Base-by-base conservation (phyloP, 2,113 vertebrate genomes). In the Isurus oxyrinchus region DNA sequence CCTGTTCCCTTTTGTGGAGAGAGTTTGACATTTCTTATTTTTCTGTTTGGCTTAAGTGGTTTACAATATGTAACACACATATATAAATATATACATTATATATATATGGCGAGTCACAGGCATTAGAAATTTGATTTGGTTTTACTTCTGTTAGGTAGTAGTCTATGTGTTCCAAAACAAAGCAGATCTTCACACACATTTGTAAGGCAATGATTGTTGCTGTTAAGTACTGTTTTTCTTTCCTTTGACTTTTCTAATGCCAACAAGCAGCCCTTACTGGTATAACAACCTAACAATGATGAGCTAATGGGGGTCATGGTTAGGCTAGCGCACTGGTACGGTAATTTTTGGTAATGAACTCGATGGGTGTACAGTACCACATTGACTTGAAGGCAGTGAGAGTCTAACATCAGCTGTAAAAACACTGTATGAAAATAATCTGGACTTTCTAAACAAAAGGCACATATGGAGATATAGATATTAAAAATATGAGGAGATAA, bases 401-500 rank as follows among this genome's bases (percentile, higher is more conserved):
- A 94, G 0, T 94, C n/a, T 23, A 40, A 63, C 59, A 66, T 94
- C 90, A 94, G 90, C 90, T 94, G 90, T 63, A 66, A 94, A 94
- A 94, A 94, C 59, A 94, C 59, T 40, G 35, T 35, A 63, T 66
- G 90, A 94, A 94, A 40, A 66, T 94, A 94, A 94, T 63, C 90
- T 94, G 90, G 90, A 63, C 57, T 63, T 94, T 63, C 59, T 63
- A 94, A 94, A 63, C 90, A 63, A 7, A 63, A n/a, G 19, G 35
- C 35, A 63, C 59, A 94, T 94, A 94, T 94, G 90, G 90, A 94
- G 59, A 63, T 63, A 93, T 14, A 94, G 13, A 94, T 61, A 93
- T 63, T 93, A 93, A 94, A 84, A 94, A 40, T 63, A 94, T 63
- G 88, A 21, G 90, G 90, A 93, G 90, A 63, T 94, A 94, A 94